Evolutionary conservation across 2,797 vertebrate genomes (phyloP).

Genomic region (Notoglanidium macrostoma): DNA sequence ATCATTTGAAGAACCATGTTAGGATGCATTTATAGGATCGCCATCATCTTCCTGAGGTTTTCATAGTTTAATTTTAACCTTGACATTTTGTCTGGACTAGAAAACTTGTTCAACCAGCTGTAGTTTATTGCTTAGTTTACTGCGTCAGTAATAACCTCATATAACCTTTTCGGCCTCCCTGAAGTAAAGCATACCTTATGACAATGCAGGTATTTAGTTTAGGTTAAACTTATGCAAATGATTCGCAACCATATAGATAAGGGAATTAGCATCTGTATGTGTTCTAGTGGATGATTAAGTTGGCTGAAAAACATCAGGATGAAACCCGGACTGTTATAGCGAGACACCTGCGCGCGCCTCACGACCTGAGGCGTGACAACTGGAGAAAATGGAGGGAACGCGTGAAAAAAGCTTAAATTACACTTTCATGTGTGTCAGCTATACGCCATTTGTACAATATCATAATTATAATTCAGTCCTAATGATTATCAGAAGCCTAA

Average conservation of each 20-base stretch:
- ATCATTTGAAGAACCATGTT: background rate
- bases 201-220: background rate
- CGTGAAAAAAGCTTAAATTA: background rate
- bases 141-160: background rate
- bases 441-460: background rate
- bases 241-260: background rate
- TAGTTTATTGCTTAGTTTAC: background rate
- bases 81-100: background rate
- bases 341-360: constrained; percentile 4
- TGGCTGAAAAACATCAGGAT: background rate
- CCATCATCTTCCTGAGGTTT: background rate
- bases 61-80: background rate
- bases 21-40: background rate
- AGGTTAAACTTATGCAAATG: background rate
- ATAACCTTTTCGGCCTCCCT: background rate
- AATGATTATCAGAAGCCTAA: background rate
- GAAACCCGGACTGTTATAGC: background rate
- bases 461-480: background rate
- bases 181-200: background rate
- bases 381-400: constrained; percentile 7
- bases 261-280: too few relatives aligned
- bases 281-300: background rate
- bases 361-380: background rate
- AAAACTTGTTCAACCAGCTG: background rate
- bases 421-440: background rate